Percentiles rank a stretch among this genome's conserved stretches.
These are phyloP conservation scores for Psylliodes chrysocephalus DNA, from an alignment of 2,888 invertebrate species.

Conservation along the genomic window DNA sequence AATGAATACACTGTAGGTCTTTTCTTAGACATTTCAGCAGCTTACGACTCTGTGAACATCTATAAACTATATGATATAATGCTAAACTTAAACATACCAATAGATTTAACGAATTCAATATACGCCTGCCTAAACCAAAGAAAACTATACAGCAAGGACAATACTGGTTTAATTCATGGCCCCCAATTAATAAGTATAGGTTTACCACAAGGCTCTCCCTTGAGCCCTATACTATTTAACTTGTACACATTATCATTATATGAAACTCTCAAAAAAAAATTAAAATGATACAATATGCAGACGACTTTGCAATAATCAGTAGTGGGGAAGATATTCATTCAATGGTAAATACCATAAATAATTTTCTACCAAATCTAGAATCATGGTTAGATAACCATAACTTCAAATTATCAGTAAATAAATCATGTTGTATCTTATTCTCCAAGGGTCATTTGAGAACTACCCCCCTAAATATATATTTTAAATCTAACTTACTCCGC, in stretches of 20 bases:
- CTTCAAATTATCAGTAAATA: too few relatives aligned
- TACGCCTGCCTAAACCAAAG: neutral
- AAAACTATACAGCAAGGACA: neutral
- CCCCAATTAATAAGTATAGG: neutral
- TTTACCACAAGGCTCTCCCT: conserved; percentile 16
- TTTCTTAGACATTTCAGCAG: neutral
- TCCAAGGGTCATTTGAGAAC: too few relatives aligned
- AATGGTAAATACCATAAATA: too few relatives aligned
- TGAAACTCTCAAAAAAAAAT: conserved; percentile 12
- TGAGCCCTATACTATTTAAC: conserved; percentile 22
- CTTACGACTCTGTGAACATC: neutral
- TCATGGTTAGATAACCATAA: too few relatives aligned
- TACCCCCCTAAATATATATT: too few relatives aligned
- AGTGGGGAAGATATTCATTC: too few relatives aligned
- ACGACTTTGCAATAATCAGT: conserved; percentile 8
- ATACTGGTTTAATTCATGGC: neutral
- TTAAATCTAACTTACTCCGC: too few relatives aligned
- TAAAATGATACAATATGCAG: conserved; percentile 18
- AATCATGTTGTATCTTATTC: too few relatives aligned
- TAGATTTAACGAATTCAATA: conserved; percentile 5
- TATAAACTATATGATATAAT: neutral
- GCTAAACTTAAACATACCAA: neutral
- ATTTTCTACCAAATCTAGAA: too few relatives aligned
- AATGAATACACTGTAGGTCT: neutral
- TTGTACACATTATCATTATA: conserved; percentile 15